Base-by-base conservation (phyloP, 2,113 vertebrate species). In the Rhea americana region DNA sequence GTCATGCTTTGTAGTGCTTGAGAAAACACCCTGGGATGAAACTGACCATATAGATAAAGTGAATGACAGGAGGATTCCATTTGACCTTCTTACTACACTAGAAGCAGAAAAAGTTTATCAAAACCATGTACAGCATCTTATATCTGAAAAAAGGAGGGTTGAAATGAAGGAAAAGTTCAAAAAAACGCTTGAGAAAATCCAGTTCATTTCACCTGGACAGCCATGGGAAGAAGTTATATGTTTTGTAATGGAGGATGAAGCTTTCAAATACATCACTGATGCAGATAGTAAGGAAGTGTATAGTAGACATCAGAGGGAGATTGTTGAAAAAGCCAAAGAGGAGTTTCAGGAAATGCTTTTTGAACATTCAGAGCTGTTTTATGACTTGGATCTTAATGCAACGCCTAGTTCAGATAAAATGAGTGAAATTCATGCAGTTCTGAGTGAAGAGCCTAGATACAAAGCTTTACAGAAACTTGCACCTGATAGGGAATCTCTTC, bases 321-420 rank as follows among this genome's bases (percentile, higher is more conserved):
- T 99, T 95, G 99, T 99, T 97, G 99, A 99, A 98, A 98, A 98
- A 98, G 99, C 99, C 98, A 99, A 99, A 98, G 99, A 99, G 97
- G 99, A 99, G 97, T 99, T 99, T 98, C 99, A 99, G 98, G 99
- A 99, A 98, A 99, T 99, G 99, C 99, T 99, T 97, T 99, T 99
- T 97, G 99, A 99, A 96, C 99, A 99, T 59, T 99, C 99, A 39
- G 99, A 99, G 95, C 97, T 99, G 18, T 99, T 99, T 98, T 99
- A 99, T 95, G 99, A 99, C 97, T 96, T 99, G 96, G 99, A 99
- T 97, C 98, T 99, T 85, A 99, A 99, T 89, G 99, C 99, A 95
- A 99, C 99, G 81, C 99, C 99, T 35, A 99, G 98, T 97, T 98
- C 98, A 85, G 98, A 99, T 98, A 99, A 99, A 98, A 99, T 99